Conservation (phyloP, 2,797 vertebrate species). For the Gouania willdenowi region DNA sequence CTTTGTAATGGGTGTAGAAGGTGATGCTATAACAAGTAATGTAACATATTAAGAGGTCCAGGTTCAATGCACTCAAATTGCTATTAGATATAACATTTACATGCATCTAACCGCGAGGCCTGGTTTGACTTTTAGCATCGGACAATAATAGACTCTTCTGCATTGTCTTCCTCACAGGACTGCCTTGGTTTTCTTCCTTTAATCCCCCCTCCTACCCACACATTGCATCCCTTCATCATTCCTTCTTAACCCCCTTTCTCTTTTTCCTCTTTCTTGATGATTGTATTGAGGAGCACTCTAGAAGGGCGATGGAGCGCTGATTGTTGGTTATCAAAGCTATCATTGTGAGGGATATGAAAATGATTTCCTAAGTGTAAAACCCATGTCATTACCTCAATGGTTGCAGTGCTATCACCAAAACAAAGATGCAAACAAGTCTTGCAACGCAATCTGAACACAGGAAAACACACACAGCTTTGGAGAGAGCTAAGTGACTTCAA, state of each 20-base stretch:
- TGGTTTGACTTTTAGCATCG: slow-evolving; percentile 45
- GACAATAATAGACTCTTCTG: slow-evolving; percentile 14
- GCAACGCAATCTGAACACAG: slow-evolving; percentile 36
- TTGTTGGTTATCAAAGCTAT: slow-evolving; percentile 76
- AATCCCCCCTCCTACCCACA: slow-evolving; percentile 10
- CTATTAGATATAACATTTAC: slow-evolving; percentile 50
- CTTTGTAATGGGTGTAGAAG: slow-evolving; percentile 44
- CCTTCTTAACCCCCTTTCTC: slow-evolving; percentile 20
- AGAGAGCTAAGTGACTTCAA: slow-evolving; percentile 58
- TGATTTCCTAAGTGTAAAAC: slow-evolving; percentile 72
- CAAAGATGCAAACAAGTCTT: slow-evolving; percentile 64
- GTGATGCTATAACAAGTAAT: slow-evolving; percentile 32
- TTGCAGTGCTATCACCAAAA: slow-evolving; percentile 47
- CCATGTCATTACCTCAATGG: slow-evolving; percentile 71
- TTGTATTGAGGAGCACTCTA: slow-evolving; percentile 58
- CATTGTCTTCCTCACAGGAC: neutral
- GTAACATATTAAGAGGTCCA: slow-evolving; percentile 25
- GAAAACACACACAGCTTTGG: slow-evolving; percentile 46
- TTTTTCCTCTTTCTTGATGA: slow-evolving; percentile 39
- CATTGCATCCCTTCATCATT: slow-evolving; percentile 14
- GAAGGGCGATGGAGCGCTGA: slow-evolving; percentile 71
- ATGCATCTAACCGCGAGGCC: slow-evolving; percentile 35
- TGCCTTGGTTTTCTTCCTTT: slow-evolving; percentile 10
- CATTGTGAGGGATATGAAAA: slow-evolving; percentile 70
- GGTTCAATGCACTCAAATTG: slow-evolving; percentile 27